Base-by-base conservation (phyloP, 1,140 invertebrate species). In the Anastrepha ludens region DNA sequence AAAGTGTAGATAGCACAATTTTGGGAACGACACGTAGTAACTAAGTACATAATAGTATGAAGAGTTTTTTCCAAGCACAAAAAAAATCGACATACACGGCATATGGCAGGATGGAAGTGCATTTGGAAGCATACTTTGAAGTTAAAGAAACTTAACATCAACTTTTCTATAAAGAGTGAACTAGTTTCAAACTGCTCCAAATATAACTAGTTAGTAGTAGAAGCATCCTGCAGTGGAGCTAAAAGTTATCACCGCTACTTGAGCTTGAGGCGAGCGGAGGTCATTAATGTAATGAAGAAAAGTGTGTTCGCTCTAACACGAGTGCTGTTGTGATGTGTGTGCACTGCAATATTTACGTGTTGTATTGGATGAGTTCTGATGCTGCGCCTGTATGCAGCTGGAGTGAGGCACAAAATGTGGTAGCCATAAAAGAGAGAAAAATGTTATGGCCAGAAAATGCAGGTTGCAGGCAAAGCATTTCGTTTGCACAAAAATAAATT, bases 391-490 rank as follows among this genome's bases (percentile, higher is more conserved):
- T 6, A 50, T 81, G 50, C 47, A 81, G 74, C 74, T 81, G 74
- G 74, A 81, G 17, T 74, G 41, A 7, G 41, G 41, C 44, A 47
- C 41, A 74, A 44, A 74, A 74, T 74, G 67, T n/a, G 67, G 39
- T 4, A 47, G 39, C 41, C 13, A 74, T 74, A 44, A 74, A 74
- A 47, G 11, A 9, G 15, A 47, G 39, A 3, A 47, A 44, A 74
- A 17, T 74, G 67, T 74, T 17, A 74, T 74, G 41, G 67, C 17
- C 67, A 74, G 17, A 44, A 74, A 74, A 47, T 15, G 13, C 41
- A 74, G 67, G 67, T 74, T 74, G 67, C 67, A 74, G 44, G 39
- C 67, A 44, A 74, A 47, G 65, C 13, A 67, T 67, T 67, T 67
- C 20, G 29, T 67, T 39, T 39, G 39, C 29, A 67, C 20, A 67